phyloP scores from a whole-genome alignment of 2,888 invertebrate genomes.

The Diachrysia chrysitis region DNA sequence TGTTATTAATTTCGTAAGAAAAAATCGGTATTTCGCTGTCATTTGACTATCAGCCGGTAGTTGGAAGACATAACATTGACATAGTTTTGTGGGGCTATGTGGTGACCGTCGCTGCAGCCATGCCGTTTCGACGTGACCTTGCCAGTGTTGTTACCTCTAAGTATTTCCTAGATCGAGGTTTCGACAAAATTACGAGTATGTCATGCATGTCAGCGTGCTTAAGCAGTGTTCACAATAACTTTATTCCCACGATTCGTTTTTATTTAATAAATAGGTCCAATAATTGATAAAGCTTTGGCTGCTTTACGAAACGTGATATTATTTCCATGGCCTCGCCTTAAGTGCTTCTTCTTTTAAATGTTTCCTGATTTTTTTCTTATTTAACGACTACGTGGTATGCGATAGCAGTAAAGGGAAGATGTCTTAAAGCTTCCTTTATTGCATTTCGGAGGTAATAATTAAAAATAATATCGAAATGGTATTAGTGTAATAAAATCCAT shows the following conservation, averaged over 20 bases:
- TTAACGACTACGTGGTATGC: constrained; percentile 26
- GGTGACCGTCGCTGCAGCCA: constrained; percentile 63
- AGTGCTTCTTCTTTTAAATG: constrained; percentile 70
- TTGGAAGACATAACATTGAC: constrained; percentile 84
- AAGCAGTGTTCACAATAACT: constrained; percentile 39
- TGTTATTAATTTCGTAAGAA: constrained; percentile 74
- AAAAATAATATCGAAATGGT: constrained; percentile 41
- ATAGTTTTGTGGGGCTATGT: constrained; percentile 72
- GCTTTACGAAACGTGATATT: constrained; percentile 69
- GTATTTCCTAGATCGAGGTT: constrained; percentile 69
- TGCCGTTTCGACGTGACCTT: constrained; percentile 63
- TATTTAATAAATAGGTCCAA: constrained; percentile 54
- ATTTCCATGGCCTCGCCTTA: constrained; percentile 72
- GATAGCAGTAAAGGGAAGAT: constrained; percentile 51
- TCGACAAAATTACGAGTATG: constrained; percentile 41
- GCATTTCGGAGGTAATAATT: constrained; percentile 42
- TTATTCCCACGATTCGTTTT: constrained; percentile 30
- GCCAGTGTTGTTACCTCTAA: constrained; percentile 64
- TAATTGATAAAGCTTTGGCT: constrained; percentile 61
- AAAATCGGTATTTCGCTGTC: constrained; percentile 78
- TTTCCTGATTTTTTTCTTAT: constrained; percentile 65
- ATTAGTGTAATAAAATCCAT: constrained; percentile 42
- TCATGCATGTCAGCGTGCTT: constrained; percentile 39
- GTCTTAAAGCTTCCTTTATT: constrained; percentile 57
- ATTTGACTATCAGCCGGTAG: constrained; percentile 69